A percentile compares a stretch with the other conserved stretches of the same genome.
Conservation (phyloP, 2,888 invertebrate species). For the Erebia aethiops region DNA sequence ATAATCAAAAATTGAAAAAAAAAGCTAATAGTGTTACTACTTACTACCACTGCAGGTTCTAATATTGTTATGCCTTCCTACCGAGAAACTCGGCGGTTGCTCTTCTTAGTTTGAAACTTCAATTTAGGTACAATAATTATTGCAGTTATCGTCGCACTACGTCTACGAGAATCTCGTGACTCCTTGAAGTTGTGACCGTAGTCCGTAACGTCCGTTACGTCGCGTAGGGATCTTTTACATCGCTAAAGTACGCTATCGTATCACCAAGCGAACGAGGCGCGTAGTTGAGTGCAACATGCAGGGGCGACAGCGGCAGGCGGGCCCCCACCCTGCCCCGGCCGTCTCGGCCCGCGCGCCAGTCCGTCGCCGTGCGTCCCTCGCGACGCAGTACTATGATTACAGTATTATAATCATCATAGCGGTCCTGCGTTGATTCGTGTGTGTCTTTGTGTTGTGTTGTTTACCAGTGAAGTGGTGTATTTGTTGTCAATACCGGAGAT, state of each 20-base stretch:
- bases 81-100: too few relatives aligned
- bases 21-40: too few relatives aligned
- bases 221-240: constrained; percentile 44
- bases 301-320: constrained; percentile 60
- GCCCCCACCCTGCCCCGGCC: constrained; percentile 70
- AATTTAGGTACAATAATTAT: neutral
- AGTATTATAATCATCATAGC: constrained; percentile 51
- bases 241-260: constrained; percentile 42
- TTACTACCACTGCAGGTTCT: too few relatives aligned
- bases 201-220: constrained; percentile 48
- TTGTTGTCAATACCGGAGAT: constrained; percentile 62
- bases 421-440: constrained; percentile 62
- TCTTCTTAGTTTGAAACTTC: too few relatives aligned
- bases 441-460: constrained; percentile 72
- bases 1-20: too few relatives aligned
- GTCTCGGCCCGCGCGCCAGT: constrained; percentile 64
- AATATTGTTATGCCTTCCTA: too few relatives aligned
- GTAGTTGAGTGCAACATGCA: constrained; percentile 76
- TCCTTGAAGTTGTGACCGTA: neutral
- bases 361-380: constrained; percentile 77
- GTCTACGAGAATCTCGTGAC: neutral
- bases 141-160: neutral
- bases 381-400: constrained; percentile 68
- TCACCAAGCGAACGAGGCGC: constrained; percentile 50
- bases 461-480: constrained; percentile 56